These are phyloP conservation scores for Microhierax caerulescens DNA, from an alignment of 2,797 vertebrate species.

Conservation along the genomic window DNA sequence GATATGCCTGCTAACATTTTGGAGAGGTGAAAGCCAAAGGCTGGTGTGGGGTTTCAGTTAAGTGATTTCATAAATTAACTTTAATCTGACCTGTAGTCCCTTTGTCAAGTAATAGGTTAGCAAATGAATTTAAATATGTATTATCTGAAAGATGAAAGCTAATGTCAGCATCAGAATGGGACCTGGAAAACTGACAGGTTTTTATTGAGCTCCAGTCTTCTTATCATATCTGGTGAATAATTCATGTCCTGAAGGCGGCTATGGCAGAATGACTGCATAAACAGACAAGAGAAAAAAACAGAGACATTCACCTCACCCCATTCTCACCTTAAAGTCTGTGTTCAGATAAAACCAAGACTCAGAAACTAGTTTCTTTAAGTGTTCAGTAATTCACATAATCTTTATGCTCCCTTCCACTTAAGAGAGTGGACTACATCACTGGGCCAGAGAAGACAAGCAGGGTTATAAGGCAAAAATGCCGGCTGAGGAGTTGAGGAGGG, in stretches of 20 bases:
- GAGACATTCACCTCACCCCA: not conserved
- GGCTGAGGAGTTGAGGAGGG: not conserved
- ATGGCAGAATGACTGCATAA: not conserved
- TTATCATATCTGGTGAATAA: conserved; percentile 17
- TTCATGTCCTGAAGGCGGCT: not conserved
- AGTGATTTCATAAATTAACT: conserved; percentile 51
- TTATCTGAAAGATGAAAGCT: conserved; percentile 11
- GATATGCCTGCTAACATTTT: not conserved
- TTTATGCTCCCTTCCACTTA: not conserved
- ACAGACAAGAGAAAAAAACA: not conserved
- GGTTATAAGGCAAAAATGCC: not conserved
- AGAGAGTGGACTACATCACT: not conserved
- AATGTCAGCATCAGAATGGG: conserved; percentile 9
- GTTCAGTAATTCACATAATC: not conserved
- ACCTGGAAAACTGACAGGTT: conserved; percentile 3
- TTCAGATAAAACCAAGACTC: not conserved
- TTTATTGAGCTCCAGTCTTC: not conserved
- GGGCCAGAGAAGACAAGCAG: not conserved
- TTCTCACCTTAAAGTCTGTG: not conserved
- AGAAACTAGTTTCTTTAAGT: not conserved
- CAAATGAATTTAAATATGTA: not conserved
- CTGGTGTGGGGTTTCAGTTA: conserved; percentile 32
- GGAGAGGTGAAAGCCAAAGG: not conserved
- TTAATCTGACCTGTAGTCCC: not conserved
- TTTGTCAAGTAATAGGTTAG: not conserved